Percentiles rank a stretch among this genome's conserved stretches.
Evolutionary conservation across 2,888 invertebrate genomes (phyloP).

Genomic region (Synanthedon andrenaeformis): DNA sequence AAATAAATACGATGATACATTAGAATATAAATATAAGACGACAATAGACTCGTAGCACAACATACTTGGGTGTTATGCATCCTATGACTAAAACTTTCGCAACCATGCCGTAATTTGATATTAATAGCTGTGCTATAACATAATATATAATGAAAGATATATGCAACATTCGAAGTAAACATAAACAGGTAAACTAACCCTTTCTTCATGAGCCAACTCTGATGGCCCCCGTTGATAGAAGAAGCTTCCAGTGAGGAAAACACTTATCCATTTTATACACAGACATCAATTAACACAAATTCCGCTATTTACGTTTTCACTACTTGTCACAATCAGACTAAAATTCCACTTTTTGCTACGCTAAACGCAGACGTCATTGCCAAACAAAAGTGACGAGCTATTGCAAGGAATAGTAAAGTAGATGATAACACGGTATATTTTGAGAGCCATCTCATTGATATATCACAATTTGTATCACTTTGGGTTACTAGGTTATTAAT

Average conservation of each 20-base stretch:
- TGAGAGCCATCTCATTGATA: slow-evolving; percentile 49
- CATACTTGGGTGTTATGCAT: too few species aligned
- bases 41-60: too few species aligned
- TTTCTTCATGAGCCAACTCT: slow-evolving; percentile 69
- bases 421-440: slow-evolving; percentile 58
- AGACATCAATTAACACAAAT: slow-evolving; percentile 59
- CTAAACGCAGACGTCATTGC: slow-evolving; percentile 71
- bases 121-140: slow-evolving; percentile 22
- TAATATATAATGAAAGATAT: slow-evolving; percentile 17
- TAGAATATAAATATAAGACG: slow-evolving; percentile 6
- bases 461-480: slow-evolving; percentile 67
- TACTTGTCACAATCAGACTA: slow-evolving; percentile 67
- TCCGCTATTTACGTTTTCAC: slow-evolving; percentile 58
- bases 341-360: slow-evolving; percentile 68
- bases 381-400: slow-evolving; percentile 69
- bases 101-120: slow-evolving; percentile 25
- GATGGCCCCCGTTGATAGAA: slow-evolving; percentile 58
- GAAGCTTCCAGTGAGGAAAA: slow-evolving; percentile 55
- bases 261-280: slow-evolving; percentile 66
- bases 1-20: too few species aligned
- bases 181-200: slow-evolving; percentile 67
- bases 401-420: slow-evolving; percentile 63
- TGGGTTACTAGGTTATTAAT: slow-evolving; percentile 55
- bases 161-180: slow-evolving; percentile 35
- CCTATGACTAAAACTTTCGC: slow-evolving; percentile 15